These are phyloP conservation scores for Siderastrea radians DNA, from an alignment of 92 coral and sea anemone species.

Conservation along the genomic window DNA sequence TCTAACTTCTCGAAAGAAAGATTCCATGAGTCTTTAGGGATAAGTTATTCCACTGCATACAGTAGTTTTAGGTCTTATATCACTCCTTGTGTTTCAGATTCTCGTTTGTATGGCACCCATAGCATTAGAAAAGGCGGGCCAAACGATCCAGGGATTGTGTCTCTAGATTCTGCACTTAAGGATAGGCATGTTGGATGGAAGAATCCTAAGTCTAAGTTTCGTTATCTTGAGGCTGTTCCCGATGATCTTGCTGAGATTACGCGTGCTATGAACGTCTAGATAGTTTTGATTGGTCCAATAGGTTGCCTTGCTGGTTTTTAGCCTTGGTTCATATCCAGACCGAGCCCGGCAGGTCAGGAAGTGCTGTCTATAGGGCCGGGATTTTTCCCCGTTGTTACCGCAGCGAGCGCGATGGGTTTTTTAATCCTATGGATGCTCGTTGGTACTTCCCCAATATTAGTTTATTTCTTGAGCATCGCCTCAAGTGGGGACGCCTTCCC, in stretches of 20 bases:
- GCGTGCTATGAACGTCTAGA: slow-evolving; percentile 1
- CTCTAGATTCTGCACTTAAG: too few relatives aligned
- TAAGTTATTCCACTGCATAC: slow-evolving; percentile 29
- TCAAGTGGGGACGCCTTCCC: too few relatives aligned
- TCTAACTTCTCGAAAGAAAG: slow-evolving; percentile 11
- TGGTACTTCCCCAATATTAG: neutral
- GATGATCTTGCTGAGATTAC: slow-evolving; percentile 26
- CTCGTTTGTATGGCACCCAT: slow-evolving; percentile 42
- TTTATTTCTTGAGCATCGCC: too few relatives aligned
- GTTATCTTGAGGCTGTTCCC: slow-evolving; percentile 21
- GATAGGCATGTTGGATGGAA: too few relatives aligned
- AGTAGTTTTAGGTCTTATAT: slow-evolving; percentile 25
- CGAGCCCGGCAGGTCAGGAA: neutral
- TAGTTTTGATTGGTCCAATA: slow-evolving; percentile 7
- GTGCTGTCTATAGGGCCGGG: neutral
- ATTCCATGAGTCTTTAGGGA: slow-evolving; percentile 28
- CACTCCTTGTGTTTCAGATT: slow-evolving; percentile 28
- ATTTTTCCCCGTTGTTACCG: neutral
- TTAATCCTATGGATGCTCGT: neutral
- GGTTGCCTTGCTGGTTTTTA: neutral
- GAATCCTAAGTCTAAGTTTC: neutral
- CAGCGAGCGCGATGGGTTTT: neutral
- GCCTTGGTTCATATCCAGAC: slow-evolving; percentile 25
- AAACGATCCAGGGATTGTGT: slow-evolving; percentile 32
- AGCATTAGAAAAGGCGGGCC: slow-evolving; percentile 43